phyloP scores from a whole-genome alignment of 2,113 vertebrate genomes.

The Lipotes vexillifer region DNA sequence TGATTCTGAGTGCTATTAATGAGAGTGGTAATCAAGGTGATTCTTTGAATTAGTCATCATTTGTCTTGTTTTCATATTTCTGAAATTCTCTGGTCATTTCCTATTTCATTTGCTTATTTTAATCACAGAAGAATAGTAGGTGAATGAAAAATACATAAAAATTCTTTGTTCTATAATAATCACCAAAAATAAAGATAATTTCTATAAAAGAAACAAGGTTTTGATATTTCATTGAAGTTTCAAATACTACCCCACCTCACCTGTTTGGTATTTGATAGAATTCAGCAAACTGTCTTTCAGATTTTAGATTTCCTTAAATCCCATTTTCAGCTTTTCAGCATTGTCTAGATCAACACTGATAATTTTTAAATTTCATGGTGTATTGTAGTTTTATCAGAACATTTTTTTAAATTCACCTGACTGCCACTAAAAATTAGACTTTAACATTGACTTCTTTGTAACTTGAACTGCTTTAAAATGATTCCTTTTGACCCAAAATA shows the following conservation, averaged over 20 bases:
- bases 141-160: conserved; percentile 8
- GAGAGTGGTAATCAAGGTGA: background rate
- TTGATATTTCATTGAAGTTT: background rate
- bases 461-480: conserved; percentile 15
- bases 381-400: background rate
- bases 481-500: background rate
- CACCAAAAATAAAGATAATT: conserved; percentile 3
- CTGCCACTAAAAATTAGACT: background rate
- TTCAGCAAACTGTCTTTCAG: background rate
- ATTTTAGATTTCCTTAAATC: conserved; percentile 16
- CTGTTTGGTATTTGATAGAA: background rate
- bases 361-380: conserved; percentile 12
- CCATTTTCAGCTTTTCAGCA: background rate
- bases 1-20: background rate
- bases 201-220: background rate
- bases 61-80: background rate
- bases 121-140: background rate
- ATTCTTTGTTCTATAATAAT: background rate
- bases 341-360: background rate
- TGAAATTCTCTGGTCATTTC: conserved; percentile 1
- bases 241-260: background rate
- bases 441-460: conserved; percentile 18
- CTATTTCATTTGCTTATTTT: background rate
- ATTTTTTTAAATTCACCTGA: background rate
- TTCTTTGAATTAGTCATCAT: background rate